A percentile compares a stretch with the other conserved stretches of the same genome.
Conservation (phyloP, 1,140 invertebrate species). For the Drosophila prosaltans region DNA sequence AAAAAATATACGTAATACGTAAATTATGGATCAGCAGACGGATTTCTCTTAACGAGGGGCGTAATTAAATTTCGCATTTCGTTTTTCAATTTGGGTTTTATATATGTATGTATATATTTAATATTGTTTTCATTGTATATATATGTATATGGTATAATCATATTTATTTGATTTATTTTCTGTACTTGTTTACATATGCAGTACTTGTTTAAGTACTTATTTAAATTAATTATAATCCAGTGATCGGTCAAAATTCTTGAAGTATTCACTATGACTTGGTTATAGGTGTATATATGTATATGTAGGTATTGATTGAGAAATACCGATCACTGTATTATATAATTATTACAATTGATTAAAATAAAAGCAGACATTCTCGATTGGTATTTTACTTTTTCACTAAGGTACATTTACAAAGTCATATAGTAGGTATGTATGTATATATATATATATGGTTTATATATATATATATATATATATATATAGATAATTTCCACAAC, state of each 20-base stretch:
- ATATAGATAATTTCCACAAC: conserved; percentile 52
- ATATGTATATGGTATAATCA: conserved; percentile 20
- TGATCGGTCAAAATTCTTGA: conserved; percentile 2
- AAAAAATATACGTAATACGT: not conserved
- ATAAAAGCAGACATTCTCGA: conserved; percentile 21
- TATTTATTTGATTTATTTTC: conserved; percentile 47
- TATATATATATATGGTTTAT: conserved; percentile 1
- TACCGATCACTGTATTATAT: not conserved
- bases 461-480: conserved; percentile 14
- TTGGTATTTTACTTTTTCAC: not conserved
- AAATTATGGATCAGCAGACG: conserved; percentile 3
- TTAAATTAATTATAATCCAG: not conserved
- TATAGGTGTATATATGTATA: too few relatives aligned
- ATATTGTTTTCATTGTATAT: conserved; percentile 13
- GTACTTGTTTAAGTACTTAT: conserved; percentile 3
- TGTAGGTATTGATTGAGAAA: not conserved
- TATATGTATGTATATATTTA: too few relatives aligned
- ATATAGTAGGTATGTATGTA: not conserved
- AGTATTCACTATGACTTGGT: not conserved
- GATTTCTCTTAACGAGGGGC: not conserved
- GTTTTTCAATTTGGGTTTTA: not conserved
- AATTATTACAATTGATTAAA: conserved; percentile 27
- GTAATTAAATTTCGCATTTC: not conserved
- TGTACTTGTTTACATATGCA: conserved; percentile 51
- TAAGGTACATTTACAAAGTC: conserved; percentile 56